A percentile compares a stretch with the other conserved stretches of the same genome.
These are phyloP conservation scores for Gymnosoma rotundatum DNA, from an alignment of 2,888 invertebrate genomes.

Conservation along the genomic window DNA sequence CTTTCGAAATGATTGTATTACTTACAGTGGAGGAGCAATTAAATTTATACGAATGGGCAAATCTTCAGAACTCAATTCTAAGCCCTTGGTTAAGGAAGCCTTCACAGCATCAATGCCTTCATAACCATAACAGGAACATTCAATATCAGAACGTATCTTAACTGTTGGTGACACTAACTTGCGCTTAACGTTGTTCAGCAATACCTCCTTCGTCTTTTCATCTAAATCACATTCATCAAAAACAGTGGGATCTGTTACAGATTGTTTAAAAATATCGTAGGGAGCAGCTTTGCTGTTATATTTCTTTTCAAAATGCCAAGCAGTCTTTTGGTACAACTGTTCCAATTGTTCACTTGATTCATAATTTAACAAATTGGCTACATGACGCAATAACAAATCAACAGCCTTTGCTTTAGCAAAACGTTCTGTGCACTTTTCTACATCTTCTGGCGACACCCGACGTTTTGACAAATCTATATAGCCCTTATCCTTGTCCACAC, in stretches of 20 bases:
- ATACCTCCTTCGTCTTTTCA: slow-evolving; percentile 94
- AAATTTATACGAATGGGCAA: slow-evolving; percentile 99
- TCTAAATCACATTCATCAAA: slow-evolving; percentile 98
- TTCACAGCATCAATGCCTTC: slow-evolving; percentile 99
- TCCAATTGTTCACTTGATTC: slow-evolving; percentile 96
- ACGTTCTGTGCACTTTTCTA: slow-evolving; percentile 98
- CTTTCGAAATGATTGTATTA: slow-evolving; percentile 78
- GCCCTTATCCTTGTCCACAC: slow-evolving; percentile 99
- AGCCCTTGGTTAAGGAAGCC: slow-evolving; percentile 93
- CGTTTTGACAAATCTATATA: slow-evolving; percentile 99
- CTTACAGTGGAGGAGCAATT: slow-evolving; percentile 96
- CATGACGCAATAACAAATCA: slow-evolving; percentile 98
- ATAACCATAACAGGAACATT: slow-evolving; percentile 97
- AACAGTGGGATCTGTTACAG: slow-evolving; percentile 96
- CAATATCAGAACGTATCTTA: slow-evolving; percentile 95
- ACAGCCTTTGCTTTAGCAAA: slow-evolving; percentile 99
- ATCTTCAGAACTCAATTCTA: slow-evolving; percentile 94
- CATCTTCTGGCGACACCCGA: slow-evolving; percentile 98
- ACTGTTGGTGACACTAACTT: slow-evolving; percentile 98
- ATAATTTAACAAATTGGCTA: slow-evolving; percentile 96
- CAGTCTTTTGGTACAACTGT: slow-evolving; percentile 96
- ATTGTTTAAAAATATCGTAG: slow-evolving; percentile 99
- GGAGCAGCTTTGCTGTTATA: slow-evolving; percentile 97
- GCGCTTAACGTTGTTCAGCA: slow-evolving; percentile 96
- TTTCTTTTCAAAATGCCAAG: slow-evolving; percentile 99